A percentile compares a stretch with the other conserved stretches of the same genome.
These are phyloP conservation scores for Mesorhabditis belari DNA, from an alignment of 2,888 invertebrate genomes.

Conservation along the genomic window DNA sequence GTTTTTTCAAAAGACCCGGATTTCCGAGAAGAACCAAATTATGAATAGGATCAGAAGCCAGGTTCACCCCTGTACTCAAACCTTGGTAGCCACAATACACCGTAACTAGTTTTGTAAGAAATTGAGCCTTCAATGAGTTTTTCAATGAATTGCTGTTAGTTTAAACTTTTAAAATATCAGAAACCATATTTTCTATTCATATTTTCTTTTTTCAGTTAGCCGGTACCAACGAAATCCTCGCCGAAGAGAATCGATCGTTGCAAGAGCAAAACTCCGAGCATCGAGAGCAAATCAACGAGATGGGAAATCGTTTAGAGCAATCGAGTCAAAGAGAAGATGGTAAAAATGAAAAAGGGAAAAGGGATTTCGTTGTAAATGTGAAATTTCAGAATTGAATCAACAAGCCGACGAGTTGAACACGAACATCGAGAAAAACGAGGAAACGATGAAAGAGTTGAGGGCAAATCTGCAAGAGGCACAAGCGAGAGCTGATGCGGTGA, in stretches of 20 bases:
- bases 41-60: no score
- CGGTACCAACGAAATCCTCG: neutral
- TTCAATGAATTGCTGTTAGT: no score
- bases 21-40: no score
- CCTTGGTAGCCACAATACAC: no score
- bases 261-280: conserved; percentile 8
- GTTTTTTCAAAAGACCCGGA: no score
- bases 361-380: neutral
- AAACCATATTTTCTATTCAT: no score
- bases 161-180: no score
- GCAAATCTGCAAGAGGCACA: neutral
- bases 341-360: neutral
- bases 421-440: neutral
- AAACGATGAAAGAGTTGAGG: neutral
- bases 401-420: neutral
- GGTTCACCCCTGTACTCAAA: no score
- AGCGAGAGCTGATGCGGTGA: conserved; percentile 1
- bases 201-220: no score
- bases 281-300: conserved; percentile 14
- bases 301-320: conserved; percentile 9
- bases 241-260: neutral
- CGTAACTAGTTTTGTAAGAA: no score
- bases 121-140: no score
- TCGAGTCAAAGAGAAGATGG: conserved; percentile 8
- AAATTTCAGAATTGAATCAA: neutral